Percentiles rank a stretch among this genome's conserved stretches.
Conservation (phyloP, 23 tunicate genomes). For the Trididemnum nubilum region DNA sequence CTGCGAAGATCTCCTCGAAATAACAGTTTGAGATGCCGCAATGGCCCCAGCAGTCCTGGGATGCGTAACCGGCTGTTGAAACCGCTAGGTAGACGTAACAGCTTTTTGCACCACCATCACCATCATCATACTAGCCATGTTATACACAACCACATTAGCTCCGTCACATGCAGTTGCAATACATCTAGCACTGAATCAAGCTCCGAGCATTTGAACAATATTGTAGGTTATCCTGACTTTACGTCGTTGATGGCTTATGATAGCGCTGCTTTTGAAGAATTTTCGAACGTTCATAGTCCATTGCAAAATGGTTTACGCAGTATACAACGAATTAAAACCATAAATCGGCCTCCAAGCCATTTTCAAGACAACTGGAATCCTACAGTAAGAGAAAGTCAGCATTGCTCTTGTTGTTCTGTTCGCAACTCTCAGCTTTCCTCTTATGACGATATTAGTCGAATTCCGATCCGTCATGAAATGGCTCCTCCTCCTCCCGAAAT, state of each 20-base stretch:
- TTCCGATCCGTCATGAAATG: not conserved
- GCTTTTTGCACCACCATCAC: not conserved
- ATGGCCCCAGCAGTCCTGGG: slow-evolving; percentile 63
- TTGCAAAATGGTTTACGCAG: slow-evolving; percentile 1
- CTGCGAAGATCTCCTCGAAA: slow-evolving; percentile 49
- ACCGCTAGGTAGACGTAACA: slow-evolving; percentile 10
- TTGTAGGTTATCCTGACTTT: not conserved
- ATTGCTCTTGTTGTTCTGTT: slow-evolving; percentile 15
- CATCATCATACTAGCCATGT: slow-evolving; percentile 11
- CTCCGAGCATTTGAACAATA: slow-evolving; percentile 52
- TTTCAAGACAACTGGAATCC: slow-evolving; percentile 13
- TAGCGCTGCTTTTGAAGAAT: slow-evolving; percentile 20
- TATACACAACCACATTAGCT: slow-evolving; percentile 12
- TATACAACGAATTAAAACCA: not conserved
- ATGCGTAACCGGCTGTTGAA: slow-evolving; percentile 37
- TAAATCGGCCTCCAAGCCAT: not conserved
- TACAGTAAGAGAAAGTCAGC: slow-evolving; percentile 36
- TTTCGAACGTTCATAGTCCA: slow-evolving; percentile 39
- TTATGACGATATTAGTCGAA: not conserved
- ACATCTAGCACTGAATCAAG: slow-evolving; percentile 67
- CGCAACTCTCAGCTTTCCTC: not conserved
- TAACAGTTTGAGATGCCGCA: slow-evolving; percentile 32
- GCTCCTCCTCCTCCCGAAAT: slow-evolving; percentile 68
- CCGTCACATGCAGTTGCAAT: slow-evolving; percentile 47
- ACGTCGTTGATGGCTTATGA: slow-evolving; percentile 14